Base-by-base conservation (phyloP, 2,113 vertebrate genomes). In the Alosa alosa region DNA sequence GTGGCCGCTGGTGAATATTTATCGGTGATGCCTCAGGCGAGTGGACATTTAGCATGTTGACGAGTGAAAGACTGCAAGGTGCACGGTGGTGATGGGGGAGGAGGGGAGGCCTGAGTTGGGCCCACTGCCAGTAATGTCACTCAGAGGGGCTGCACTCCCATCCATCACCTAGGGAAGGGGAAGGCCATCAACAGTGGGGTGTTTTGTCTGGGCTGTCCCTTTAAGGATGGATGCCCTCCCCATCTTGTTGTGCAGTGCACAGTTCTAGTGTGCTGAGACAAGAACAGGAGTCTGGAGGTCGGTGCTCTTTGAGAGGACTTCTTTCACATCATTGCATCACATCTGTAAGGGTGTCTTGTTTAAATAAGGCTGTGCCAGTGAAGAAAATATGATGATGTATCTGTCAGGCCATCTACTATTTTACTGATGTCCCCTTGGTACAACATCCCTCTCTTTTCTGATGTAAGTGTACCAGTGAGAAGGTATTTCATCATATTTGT, bases 1-100 rank as follows among this genome's bases (percentile, higher is more conserved):
- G 86, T 78, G 83, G 89, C 86, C 88, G 81, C 91, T 82, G 84
- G 91, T 86, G 89, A 91, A 91, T 91, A 90, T 92, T 91, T 88
- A 94, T 94, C 92, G 85, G 88, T 92, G 89, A 90, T 87, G 68
- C 90, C 75, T 88, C 20, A 85, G 82, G 84, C 84, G 25, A 36
- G n/a, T 9, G 31, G n/a, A 72, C 64, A 72, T 72, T 92, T 89
- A 88, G 85, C 87, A 85, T 91, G 41, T 72, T 6, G 8, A 72
- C n/a, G 64, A 72, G 25, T 72, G 52, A 5, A 72, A 25, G 64
- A 72, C 25, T 31, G n/a, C n/a, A n/a, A n/a, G n/a, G n/a, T 18
- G 3, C 17, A 64, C 20, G 6, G 60, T n/a, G 11, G 64, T 6
- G 7, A 7, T 2, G 13, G 64, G 31, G 64, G 3, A 9, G 31